A percentile compares a stretch with the other conserved stretches of the same genome.
Evolutionary conservation across 2,113 vertebrate species (phyloP).

Genomic region (Corythornis vintsioides): DNA sequence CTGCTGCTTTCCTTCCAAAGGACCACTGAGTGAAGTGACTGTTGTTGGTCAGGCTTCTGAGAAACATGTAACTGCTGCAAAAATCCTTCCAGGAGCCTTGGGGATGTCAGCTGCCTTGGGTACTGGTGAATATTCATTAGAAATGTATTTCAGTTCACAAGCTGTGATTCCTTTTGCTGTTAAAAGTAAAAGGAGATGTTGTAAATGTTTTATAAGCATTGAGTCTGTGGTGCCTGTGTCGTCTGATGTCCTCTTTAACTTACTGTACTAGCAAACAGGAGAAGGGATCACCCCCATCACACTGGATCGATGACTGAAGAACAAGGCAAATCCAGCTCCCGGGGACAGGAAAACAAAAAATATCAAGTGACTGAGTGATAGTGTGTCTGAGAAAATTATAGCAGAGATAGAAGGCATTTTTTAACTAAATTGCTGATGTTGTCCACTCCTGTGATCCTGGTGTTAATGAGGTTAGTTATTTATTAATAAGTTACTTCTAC

Average conservation of each 20-base stretch:
- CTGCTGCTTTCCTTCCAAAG: neutral
- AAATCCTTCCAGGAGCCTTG: neutral
- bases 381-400: conserved; percentile 1
- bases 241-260: conserved; percentile 3
- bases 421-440: conserved; percentile 23
- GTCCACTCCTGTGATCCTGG: neutral
- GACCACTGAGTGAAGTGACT: neutral
- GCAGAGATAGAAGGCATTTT: neutral
- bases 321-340: conserved; percentile 18
- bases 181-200: neutral
- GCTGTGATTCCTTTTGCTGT: neutral
- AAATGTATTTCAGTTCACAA: neutral
- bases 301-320: conserved; percentile 23
- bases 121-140: neutral
- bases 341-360: conserved; percentile 29
- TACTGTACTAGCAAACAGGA: conserved; percentile 1
- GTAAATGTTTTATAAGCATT: conserved; percentile 45
- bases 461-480: conserved; percentile 20
- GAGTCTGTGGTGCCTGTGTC: neutral
- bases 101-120: neutral
- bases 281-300: neutral
- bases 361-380: neutral
- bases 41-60: neutral
- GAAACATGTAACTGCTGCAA: neutral
- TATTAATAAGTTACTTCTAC: neutral